phyloP scores from a whole-genome alignment of 2,797 vertebrate species.

The Tokudaia tokunoshimensis region DNA sequence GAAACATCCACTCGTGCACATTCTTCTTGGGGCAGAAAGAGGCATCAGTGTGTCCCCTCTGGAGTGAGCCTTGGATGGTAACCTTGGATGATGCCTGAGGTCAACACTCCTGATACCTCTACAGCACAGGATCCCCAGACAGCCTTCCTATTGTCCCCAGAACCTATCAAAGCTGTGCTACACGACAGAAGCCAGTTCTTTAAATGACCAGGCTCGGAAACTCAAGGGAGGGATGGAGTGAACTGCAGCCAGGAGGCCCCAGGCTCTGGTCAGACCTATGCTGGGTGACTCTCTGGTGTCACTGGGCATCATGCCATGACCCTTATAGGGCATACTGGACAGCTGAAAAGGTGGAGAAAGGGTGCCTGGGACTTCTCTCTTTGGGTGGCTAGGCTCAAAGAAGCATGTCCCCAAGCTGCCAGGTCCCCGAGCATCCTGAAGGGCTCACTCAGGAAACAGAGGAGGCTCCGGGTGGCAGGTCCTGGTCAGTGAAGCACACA shows the following conservation, averaged over 20 bases:
- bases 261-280: background rate
- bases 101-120: too few relatives aligned
- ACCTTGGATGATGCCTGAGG: background rate
- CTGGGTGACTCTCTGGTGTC: background rate
- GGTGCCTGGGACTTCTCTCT: background rate
- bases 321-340: background rate
- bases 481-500: background rate
- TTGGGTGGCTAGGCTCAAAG: background rate
- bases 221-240: background rate
- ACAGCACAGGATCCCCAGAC: background rate
- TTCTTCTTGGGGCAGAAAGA: background rate
- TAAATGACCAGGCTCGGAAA: rapidly evolving
- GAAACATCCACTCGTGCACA: too few relatives aligned
- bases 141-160: background rate
- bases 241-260: background rate
- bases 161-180: background rate
- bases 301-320: background rate
- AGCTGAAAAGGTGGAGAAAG: background rate
- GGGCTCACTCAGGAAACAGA: background rate
- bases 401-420: background rate
- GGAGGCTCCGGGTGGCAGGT: background rate
- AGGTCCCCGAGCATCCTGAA: background rate
- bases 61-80: background rate
- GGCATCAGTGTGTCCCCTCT: rapidly evolving
- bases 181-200: rapidly evolving